Conservation (phyloP, 2,888 invertebrate genomes). For the Orthosia cruda region DNA sequence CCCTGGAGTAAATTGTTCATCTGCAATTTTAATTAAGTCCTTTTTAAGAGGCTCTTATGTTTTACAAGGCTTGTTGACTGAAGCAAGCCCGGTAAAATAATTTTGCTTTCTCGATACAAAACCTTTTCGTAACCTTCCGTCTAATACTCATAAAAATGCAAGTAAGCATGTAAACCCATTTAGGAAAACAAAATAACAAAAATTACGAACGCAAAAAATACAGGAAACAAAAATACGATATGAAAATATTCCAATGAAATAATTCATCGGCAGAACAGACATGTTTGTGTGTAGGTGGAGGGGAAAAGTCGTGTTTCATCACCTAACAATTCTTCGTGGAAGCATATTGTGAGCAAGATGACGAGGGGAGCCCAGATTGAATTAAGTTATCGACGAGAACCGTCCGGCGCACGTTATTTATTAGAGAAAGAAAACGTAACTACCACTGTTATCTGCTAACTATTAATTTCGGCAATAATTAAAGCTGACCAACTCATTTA, state of each 20-base stretch:
- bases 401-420: conserved; percentile 83
- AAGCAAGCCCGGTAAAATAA: conserved; percentile 11
- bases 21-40: conserved; percentile 38
- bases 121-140: conserved; percentile 33
- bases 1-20: conserved; percentile 4
- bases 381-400: conserved; percentile 87
- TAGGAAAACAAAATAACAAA: conserved; percentile 56
- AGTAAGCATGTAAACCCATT: conserved; percentile 58
- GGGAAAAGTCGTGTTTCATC: conserved; percentile 81
- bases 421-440: conserved; percentile 83
- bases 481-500: conserved; percentile 84
- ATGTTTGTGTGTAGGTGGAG: conserved; percentile 69
- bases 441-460: conserved; percentile 82
- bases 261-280: conserved; percentile 68
- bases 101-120: conserved; percentile 37
- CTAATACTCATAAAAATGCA: conserved; percentile 39
- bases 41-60: conserved; percentile 17
- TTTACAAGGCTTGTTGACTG: conserved; percentile 25
- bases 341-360: conserved; percentile 82
- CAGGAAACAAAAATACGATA: conserved; percentile 58
- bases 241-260: conserved; percentile 69
- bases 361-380: conserved; percentile 88
- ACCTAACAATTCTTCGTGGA: conserved; percentile 78
- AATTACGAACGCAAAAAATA: conserved; percentile 46
- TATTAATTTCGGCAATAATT: conserved; percentile 89